Conservation (phyloP, 92 coral and sea anemone genomes). For the Zoanthus solanderi region DNA sequence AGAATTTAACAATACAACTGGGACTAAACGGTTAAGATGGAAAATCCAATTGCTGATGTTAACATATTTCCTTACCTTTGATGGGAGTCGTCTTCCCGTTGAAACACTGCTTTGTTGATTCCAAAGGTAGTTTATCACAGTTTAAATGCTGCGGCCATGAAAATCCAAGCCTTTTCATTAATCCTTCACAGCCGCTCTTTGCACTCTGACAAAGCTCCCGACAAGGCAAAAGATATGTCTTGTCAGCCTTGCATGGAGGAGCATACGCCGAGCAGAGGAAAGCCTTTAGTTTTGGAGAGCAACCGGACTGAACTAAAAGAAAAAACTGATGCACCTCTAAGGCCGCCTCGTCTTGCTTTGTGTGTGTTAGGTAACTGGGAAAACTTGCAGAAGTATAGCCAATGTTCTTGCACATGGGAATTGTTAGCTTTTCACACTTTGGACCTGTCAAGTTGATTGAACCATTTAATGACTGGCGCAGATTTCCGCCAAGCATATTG, state of each 20-base stretch:
- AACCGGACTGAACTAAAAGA: not conserved
- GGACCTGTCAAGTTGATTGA: not conserved
- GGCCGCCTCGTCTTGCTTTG: not conserved
- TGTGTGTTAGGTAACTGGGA: not conserved
- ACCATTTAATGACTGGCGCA: too few relatives aligned
- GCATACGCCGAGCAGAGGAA: slow-evolving; percentile 29
- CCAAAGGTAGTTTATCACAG: slow-evolving; percentile 15
- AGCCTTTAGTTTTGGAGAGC: not conserved
- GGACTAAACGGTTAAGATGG: too few relatives aligned
- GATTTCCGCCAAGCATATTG: too few relatives aligned
- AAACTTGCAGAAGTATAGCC: not conserved
- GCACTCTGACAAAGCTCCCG: slow-evolving; percentile 36
- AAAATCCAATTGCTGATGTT: too few relatives aligned
- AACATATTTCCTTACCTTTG: not conserved
- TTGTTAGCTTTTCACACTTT: not conserved
- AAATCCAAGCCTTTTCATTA: slow-evolving; percentile 11
- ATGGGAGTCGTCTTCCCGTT: not conserved
- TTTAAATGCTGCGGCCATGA: not conserved
- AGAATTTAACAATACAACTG: too few relatives aligned
- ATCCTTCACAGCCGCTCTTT: not conserved
- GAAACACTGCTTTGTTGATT: slow-evolving; percentile 27
- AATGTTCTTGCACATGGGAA: not conserved
- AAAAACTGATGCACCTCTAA: not conserved
- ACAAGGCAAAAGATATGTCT: slow-evolving; percentile 6
- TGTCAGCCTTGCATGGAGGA: slow-evolving; percentile 20